phyloP scores from a whole-genome alignment of 2,797 vertebrate species.

The Hipposideros larvatus region DNA sequence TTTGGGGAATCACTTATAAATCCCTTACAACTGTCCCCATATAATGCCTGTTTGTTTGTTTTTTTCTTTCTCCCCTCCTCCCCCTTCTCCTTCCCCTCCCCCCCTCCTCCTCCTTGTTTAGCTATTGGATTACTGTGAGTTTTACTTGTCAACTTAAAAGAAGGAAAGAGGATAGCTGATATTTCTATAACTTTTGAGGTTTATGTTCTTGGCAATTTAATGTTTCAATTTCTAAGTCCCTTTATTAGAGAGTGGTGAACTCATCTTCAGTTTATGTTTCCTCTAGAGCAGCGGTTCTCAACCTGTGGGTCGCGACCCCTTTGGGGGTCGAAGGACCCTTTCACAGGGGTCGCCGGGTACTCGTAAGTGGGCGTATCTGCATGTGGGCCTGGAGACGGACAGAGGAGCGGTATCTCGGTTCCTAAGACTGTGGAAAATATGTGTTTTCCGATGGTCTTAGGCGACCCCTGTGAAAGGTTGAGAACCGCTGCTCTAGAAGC shows the following conservation, averaged over 20 bases:
- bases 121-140: not conserved
- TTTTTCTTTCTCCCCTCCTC: not conserved
- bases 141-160: constrained; percentile 13
- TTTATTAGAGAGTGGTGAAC: not conserved
- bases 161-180: not conserved
- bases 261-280: not conserved
- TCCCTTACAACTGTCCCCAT: not conserved
- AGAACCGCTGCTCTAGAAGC: not conserved
- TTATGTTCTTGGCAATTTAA: not conserved
- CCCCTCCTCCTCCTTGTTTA: not conserved
- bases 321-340: too few species aligned
- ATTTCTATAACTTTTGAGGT: not conserved
- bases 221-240: not conserved
- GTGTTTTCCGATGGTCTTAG: too few species aligned
- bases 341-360: too few species aligned
- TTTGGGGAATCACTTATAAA: not conserved
- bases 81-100: too few species aligned
- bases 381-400: too few species aligned
- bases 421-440: too few species aligned
- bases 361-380: too few species aligned
- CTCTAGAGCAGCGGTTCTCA: too few species aligned
- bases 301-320: too few species aligned
- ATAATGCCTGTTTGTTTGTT: too few species aligned
- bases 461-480: too few species aligned
- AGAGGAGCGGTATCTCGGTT: too few species aligned